Evolutionary conservation across 2,888 invertebrate species (phyloP).

Genomic region (Timema podura): DNA sequence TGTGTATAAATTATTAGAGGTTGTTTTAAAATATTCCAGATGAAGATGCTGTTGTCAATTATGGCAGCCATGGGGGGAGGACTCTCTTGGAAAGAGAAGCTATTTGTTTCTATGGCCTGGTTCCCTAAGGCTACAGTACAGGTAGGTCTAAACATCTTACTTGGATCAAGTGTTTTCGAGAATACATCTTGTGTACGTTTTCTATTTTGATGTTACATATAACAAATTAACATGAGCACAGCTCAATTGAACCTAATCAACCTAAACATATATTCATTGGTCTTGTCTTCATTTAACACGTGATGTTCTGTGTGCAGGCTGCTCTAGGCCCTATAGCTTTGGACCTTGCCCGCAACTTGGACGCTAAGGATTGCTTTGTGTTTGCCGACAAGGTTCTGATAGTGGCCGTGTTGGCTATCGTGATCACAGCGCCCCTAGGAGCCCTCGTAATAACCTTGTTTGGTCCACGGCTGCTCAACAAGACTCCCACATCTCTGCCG

Average conservation of each 20-base stretch:
- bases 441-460: constrained; percentile 74
- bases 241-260: too few relatives aligned
- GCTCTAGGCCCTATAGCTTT: constrained; percentile 38
- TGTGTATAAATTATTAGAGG: too few relatives aligned
- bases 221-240: too few relatives aligned
- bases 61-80: constrained; percentile 42
- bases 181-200: not conserved
- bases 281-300: too few relatives aligned
- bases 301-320: constrained; percentile 33
- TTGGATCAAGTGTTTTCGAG: not conserved
- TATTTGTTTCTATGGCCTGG: constrained; percentile 54
- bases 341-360: constrained; percentile 25
- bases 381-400: constrained; percentile 50
- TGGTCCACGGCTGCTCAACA: constrained; percentile 72
- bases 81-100: constrained; percentile 46
- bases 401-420: constrained; percentile 52
- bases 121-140: constrained; percentile 56
- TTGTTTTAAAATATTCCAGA: too few relatives aligned
- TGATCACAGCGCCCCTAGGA: constrained; percentile 55
- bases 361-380: constrained; percentile 20
- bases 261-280: too few relatives aligned
- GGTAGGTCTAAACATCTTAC: constrained; percentile 37
- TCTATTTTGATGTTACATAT: not conserved
- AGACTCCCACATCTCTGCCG: constrained; percentile 38
- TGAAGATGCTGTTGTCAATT: constrained; percentile 16